These are phyloP conservation scores for Helostoma temminkii DNA, from an alignment of 2,797 vertebrate genomes.

Conservation along the genomic window DNA sequence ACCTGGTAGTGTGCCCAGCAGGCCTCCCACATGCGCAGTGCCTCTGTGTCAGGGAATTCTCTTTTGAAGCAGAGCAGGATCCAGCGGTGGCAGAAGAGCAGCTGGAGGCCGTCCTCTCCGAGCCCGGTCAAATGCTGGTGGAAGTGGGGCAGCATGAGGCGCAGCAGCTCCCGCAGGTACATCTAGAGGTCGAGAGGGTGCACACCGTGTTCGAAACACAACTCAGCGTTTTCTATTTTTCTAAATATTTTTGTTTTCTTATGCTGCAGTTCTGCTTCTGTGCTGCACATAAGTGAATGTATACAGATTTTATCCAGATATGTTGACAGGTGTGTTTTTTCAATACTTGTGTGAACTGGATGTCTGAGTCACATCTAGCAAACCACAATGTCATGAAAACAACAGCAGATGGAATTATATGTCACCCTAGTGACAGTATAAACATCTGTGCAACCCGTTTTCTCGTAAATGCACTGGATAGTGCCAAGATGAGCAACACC, in stretches of 20 bases:
- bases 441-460: not conserved
- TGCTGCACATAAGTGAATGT: too few relatives aligned
- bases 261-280: too few relatives aligned
- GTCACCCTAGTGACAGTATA: not conserved
- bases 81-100: conserved; percentile 99
- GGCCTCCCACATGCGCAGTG: conserved; percentile 97
- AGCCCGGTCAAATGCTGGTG: conserved; percentile 92
- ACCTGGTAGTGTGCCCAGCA: conserved; percentile 99
- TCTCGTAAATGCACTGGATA: not conserved
- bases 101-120: conserved; percentile 96
- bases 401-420: not conserved
- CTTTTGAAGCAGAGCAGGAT: conserved; percentile 97
- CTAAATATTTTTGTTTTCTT: too few relatives aligned
- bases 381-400: not conserved
- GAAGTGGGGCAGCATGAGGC: conserved; percentile 91
- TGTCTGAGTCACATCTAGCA: not conserved
- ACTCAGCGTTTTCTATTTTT: not conserved
- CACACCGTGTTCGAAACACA: conserved; percentile 5
- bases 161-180: conserved; percentile 95
- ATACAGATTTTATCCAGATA: too few relatives aligned
- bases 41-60: conserved; percentile 95
- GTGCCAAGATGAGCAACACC: not conserved
- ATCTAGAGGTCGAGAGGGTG: conserved; percentile 79
- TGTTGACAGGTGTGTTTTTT: too few relatives aligned
- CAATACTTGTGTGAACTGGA: not conserved